These are phyloP conservation scores for Montipora capricornis DNA, from an alignment of 64 coral and sea anemone species.

Conservation along the genomic window DNA sequence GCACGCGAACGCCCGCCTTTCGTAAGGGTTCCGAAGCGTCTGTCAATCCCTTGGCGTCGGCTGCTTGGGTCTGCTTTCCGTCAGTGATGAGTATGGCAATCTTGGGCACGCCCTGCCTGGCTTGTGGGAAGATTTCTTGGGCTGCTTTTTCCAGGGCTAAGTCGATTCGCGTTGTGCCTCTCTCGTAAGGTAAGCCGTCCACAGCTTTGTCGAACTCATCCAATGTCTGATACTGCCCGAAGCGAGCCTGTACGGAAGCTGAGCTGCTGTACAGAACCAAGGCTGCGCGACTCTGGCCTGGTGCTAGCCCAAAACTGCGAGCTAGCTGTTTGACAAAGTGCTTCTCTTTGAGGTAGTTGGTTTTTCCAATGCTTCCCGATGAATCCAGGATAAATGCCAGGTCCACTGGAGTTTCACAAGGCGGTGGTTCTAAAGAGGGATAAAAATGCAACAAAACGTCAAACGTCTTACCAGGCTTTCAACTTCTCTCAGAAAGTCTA, in stretches of 20 bases:
- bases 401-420: too few relatives aligned
- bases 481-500: too few relatives aligned
- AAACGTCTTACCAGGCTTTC: too few relatives aligned
- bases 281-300: not conserved
- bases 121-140: not conserved
- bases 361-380: not conserved
- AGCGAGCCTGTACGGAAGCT: not conserved
- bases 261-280: not conserved
- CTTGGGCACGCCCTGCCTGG: constrained; percentile 9
- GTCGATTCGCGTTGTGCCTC: not conserved
- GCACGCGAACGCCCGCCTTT: constrained; percentile 59
- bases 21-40: constrained; percentile 27
- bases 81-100: constrained; percentile 51
- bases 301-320: constrained; percentile 24
- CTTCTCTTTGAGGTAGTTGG: constrained; percentile 3
- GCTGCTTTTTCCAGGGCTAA: not conserved
- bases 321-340: constrained; percentile 69
- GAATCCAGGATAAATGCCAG: not conserved
- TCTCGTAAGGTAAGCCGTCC: not conserved
- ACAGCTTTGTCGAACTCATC: constrained; percentile 1
- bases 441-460: too few relatives aligned
- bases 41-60: constrained; percentile 10
- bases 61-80: constrained; percentile 49
- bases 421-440: too few relatives aligned
- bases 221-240: not conserved